Conservation (phyloP, 2,113 vertebrate species). For the Lophura nycthemera region DNA sequence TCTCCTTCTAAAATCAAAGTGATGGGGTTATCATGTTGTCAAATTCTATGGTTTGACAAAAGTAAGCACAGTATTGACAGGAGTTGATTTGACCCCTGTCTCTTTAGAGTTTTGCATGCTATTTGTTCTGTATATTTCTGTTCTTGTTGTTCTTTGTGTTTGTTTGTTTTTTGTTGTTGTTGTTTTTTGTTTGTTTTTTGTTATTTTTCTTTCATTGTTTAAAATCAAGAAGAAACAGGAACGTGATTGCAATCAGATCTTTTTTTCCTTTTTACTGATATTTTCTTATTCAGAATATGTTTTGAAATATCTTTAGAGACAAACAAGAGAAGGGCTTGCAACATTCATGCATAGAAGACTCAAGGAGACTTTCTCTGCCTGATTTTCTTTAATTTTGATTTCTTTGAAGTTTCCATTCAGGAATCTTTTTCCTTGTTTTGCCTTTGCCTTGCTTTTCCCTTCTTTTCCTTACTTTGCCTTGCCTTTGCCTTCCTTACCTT, state of each 20-base stretch:
- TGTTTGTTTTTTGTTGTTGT: not conserved
- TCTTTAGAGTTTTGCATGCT: not conserved
- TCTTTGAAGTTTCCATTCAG: slow-evolving; percentile 43
- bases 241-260: not conserved
- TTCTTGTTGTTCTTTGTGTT: not conserved
- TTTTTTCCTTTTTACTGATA: not conserved
- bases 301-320: not conserved
- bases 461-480: too few species aligned
- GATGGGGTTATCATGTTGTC: slow-evolving; percentile 14
- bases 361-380: not conserved
- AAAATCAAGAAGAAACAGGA: not conserved
- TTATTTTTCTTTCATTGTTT: too few species aligned
- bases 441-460: too few species aligned
- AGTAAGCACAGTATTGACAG: not conserved
- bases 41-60: slow-evolving; percentile 17
- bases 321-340: not conserved
- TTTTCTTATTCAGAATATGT: not conserved
- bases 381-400: slow-evolving; percentile 1
- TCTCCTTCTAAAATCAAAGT: slow-evolving; percentile 53
- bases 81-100: not conserved
- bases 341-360: not conserved
- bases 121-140: not conserved
- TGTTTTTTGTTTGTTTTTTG: not conserved
- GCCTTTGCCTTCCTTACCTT: too few species aligned
- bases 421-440: not conserved